Percentiles rank a stretch among this genome's conserved stretches.
These are phyloP conservation scores for Disparrhopalites patrizii DNA, from an alignment of 2,888 invertebrate species.

Conservation along the genomic window DNA sequence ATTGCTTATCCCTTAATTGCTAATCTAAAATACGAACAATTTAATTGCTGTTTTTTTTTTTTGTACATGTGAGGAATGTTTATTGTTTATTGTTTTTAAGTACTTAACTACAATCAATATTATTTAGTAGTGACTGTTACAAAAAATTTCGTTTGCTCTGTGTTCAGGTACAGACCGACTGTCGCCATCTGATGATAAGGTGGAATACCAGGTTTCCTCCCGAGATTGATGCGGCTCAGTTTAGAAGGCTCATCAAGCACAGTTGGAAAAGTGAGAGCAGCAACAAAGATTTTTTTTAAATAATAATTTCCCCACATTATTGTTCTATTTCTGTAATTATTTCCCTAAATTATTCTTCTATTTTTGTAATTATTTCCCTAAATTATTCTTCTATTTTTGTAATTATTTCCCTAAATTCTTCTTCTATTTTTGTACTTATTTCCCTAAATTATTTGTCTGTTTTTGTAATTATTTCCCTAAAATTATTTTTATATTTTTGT, in stretches of 20 bases:
- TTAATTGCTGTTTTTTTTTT: constrained; percentile 8
- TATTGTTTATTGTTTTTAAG: too few relatives aligned
- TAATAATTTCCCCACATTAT: background rate
- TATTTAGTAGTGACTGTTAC: background rate
- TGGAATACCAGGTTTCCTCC: constrained; percentile 58
- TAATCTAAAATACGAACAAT: background rate
- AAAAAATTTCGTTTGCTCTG: background rate
- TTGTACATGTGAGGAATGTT: background rate
- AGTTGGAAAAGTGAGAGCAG: constrained; percentile 57
- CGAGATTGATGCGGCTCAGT: constrained; percentile 61
- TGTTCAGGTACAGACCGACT: constrained; percentile 54
- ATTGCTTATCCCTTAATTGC: too few relatives aligned
- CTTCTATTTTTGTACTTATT: too few relatives aligned
- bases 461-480: too few relatives aligned
- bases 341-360: background rate
- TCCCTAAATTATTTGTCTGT: too few relatives aligned
- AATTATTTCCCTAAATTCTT: too few relatives aligned
- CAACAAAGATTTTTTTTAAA: background rate
- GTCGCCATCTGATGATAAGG: constrained; percentile 56
- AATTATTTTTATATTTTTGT: too few relatives aligned
- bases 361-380: background rate
- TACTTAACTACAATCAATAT: background rate
- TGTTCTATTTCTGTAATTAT: background rate
- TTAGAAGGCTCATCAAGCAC: constrained; percentile 60
- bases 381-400: background rate